Base-by-base conservation (phyloP, 2,888 invertebrate genomes). In the Melanophora roralis region DNA sequence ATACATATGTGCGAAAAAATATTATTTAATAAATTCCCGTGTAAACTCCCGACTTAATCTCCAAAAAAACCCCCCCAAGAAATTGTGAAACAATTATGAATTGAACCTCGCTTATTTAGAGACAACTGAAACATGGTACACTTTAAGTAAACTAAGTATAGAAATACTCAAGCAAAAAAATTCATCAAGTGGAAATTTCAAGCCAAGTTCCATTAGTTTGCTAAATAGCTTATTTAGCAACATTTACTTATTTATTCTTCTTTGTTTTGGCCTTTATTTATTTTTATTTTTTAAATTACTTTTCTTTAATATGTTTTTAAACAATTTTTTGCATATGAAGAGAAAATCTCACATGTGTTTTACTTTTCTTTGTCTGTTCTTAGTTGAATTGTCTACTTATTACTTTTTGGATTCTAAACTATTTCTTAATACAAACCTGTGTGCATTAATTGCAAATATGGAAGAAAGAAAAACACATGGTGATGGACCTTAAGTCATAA, bases 151-250 rank as follows among this genome's bases (percentile, higher is more conserved):
- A n/a, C n/a, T n/a, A 53, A 16, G 19, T 9, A 68, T 51, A 69
- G 16, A 49, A 43, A 69, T 6, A 59, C 16, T 34, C 57, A 72
- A 49, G 51, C 72, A 57, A 51, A 69, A n/a, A 27, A 69, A 60
- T 77, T 68, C 21, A 43, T 74, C 81, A 81, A 53, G 68, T 81
- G 77, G 73, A 81, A 81, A 74, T 71, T 77, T 59, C 43, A 80
- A 53, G n/a, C 32, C 47, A 67, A 76, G 53, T 76, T 49, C 53
- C 57, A 80, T 80, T 80, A 51, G 76, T 38, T 69, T 65, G 69
- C 57, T 76, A 69, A 76, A 69, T 51, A 43, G 55, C 23, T 43
- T 43, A 64, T 64, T 76, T 55, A 75, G 47, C 65, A 32, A 34
- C 40, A 49, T 19, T 36, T 36, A 62, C 53, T 72, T 49, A 49